Evolutionary conservation across 2,113 vertebrate genomes (phyloP).

Genomic region (Cichladusa arquata): DNA sequence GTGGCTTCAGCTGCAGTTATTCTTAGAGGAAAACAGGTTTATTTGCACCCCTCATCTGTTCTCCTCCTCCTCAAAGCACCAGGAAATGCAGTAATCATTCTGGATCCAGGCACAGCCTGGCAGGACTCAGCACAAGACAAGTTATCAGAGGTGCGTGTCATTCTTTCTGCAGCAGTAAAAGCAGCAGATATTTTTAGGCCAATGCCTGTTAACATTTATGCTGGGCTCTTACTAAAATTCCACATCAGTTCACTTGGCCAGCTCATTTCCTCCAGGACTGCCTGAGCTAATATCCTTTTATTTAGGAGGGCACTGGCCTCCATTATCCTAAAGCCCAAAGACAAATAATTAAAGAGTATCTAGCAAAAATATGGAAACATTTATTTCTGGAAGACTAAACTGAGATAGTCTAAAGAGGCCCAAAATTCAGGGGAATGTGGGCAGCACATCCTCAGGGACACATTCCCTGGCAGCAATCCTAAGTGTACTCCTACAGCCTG

Average conservation of each 20-base stretch:
- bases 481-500: not conserved
- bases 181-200: not conserved
- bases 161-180: not conserved
- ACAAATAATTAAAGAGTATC: not conserved
- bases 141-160: not conserved
- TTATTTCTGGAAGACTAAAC: not conserved
- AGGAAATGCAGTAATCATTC: slow-evolving; percentile 4
- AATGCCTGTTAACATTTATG: not conserved
- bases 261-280: not conserved
- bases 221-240: not conserved
- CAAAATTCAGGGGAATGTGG: not conserved
- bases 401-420: not conserved
- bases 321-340: not conserved
- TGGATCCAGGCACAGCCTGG: not conserved
- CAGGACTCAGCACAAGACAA: not conserved
- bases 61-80: not conserved
- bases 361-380: not conserved
- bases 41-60: not conserved
- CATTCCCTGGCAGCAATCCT: not conserved
- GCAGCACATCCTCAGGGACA: not conserved
- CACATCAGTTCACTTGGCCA: not conserved
- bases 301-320: not conserved
- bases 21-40: not conserved
- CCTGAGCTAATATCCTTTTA: not conserved
- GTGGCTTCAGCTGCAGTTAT: not conserved